Conservation (phyloP, 2,797 vertebrate genomes). For the Anniella stebbinsi region DNA sequence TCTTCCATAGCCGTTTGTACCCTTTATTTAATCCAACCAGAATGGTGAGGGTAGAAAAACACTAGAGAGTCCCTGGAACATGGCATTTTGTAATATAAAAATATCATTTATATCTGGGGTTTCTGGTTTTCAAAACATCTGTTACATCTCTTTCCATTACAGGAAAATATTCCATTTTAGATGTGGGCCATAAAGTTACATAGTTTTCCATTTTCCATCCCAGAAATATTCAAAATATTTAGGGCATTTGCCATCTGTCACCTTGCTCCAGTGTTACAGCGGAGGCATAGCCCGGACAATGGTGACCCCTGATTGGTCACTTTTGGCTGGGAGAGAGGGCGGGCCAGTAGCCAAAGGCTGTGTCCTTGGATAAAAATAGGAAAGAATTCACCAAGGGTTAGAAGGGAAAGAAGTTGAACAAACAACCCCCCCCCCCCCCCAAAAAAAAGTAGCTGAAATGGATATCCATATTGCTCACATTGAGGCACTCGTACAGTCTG, state of each 20-base stretch:
- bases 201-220: not conserved
- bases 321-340: too few species aligned
- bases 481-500: slow-evolving; percentile 62
- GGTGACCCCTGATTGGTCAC: too few species aligned
- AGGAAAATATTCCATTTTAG: not conserved
- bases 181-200: not conserved
- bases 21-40: not conserved
- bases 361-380: slow-evolving; percentile 24
- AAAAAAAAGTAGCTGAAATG: slow-evolving; percentile 55
- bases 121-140: not conserved
- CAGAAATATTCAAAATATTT: not conserved
- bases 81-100: not conserved
- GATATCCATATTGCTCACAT: slow-evolving; percentile 63
- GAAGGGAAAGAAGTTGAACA: slow-evolving; percentile 36
- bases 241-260: too few species aligned
- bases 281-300: too few species aligned
- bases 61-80: not conserved
- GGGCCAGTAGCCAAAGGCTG: too few species aligned
- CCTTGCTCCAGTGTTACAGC: too few species aligned
- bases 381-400: slow-evolving; percentile 55
- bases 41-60: not conserved
- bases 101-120: not conserved
- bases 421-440: not conserved
- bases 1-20: too few species aligned
- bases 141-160: not conserved